These are phyloP conservation scores for Nowickia ferox DNA, from an alignment of 2,888 invertebrate genomes.

Conservation along the genomic window DNA sequence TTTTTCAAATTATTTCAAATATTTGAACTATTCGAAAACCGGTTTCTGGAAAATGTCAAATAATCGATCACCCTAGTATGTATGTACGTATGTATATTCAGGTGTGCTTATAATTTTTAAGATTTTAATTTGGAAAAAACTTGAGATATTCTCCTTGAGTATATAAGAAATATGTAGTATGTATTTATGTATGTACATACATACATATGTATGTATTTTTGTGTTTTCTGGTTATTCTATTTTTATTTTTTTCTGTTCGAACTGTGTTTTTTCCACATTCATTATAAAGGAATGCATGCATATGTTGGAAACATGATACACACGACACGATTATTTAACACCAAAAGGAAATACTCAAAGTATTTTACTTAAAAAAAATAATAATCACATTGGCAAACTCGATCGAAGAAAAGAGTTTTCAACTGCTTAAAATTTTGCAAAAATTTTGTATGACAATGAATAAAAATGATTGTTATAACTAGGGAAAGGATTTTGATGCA, in stretches of 20 bases:
- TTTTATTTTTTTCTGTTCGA: conserved; percentile 22
- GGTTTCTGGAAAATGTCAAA: no score
- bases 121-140: conserved; percentile 35
- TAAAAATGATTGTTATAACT: background rate
- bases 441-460: conserved; percentile 36
- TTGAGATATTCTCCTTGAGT: conserved; percentile 49
- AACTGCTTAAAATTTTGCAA: conserved; percentile 53
- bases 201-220: background rate
- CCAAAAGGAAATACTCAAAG: conserved; percentile 69
- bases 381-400: conserved; percentile 58
- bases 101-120: conserved; percentile 21
- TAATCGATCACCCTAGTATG: no score
- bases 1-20: no score
- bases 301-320: conserved; percentile 69
- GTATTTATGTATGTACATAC: background rate
- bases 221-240: conserved; percentile 4
- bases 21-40: no score
- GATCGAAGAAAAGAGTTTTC: conserved; percentile 28
- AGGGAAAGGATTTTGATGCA: no score
- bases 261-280: conserved; percentile 26
- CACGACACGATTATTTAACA: conserved; percentile 72
- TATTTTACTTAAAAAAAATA: conserved; percentile 39
- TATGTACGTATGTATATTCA: background rate
- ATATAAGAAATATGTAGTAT: conserved; percentile 37
- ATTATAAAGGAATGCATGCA: conserved; percentile 53